These are phyloP conservation scores for Marmota flaviventris DNA, from an alignment of 2,113 vertebrate genomes.

Conservation along the genomic window DNA sequence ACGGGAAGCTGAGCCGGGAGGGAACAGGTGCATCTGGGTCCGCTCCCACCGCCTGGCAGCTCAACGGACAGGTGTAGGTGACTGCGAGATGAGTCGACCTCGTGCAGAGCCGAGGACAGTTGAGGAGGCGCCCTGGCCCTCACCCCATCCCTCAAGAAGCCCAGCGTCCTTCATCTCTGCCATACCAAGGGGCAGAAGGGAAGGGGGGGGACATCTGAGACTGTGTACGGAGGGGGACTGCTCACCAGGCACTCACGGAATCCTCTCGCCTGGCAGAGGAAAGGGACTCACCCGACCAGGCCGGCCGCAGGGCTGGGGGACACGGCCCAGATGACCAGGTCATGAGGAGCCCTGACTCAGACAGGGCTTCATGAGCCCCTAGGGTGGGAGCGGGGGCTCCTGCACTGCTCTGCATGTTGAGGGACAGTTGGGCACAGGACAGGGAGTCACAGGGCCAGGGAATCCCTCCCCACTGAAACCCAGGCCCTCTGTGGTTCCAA, in stretches of 20 bases:
- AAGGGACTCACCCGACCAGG: background rate
- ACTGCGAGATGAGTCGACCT: no score
- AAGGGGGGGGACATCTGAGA: rapidly evolving
- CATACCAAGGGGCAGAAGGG: background rate
- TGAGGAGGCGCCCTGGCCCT: background rate
- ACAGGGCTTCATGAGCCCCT: no score
- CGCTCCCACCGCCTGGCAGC: background rate
- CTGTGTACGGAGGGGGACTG: background rate
- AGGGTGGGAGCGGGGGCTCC: background rate
- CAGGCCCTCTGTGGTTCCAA: rapidly evolving
- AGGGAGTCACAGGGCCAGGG: background rate
- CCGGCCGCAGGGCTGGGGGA: background rate
- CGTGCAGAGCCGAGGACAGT: background rate
- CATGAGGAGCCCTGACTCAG: background rate
- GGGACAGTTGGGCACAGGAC: background rate
- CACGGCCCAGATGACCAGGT: background rate
- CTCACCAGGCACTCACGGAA: no score
- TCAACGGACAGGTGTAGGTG: no score
- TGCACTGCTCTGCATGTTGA: background rate
- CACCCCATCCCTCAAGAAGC: background rate
- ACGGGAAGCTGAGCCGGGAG: background rate
- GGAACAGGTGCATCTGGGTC: background rate
- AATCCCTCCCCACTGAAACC: background rate
- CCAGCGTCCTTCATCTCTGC: background rate
- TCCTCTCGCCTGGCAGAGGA: background rate